Conservation (phyloP, 2,797 vertebrate species). For the Gila robusta region DNA sequence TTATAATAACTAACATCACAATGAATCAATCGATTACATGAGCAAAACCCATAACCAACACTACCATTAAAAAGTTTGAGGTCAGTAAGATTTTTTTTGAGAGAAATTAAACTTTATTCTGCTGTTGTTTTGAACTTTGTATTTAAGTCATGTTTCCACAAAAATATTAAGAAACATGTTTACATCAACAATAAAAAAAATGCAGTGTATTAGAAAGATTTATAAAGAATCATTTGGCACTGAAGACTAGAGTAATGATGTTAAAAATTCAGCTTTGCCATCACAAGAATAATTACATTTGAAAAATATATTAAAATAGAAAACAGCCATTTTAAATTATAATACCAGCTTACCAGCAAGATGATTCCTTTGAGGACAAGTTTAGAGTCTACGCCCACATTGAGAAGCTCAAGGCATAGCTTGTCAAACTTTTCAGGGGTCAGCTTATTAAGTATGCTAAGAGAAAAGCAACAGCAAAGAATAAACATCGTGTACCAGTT, state of each 20-base stretch:
- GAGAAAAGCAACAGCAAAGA: conserved; percentile 1
- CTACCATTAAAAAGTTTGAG: background rate
- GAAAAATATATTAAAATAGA: too few relatives aligned
- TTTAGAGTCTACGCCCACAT: conserved; percentile 99
- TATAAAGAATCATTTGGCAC: background rate
- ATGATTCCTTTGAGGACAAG: conserved; percentile 99
- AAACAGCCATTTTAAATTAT: background rate
- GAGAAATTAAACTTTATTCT: too few relatives aligned
- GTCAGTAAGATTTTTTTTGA: too few relatives aligned
- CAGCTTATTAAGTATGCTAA: conserved; percentile 99
- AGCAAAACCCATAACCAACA: background rate
- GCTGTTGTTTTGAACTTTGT: background rate
- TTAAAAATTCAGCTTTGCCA: background rate
- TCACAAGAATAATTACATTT: background rate
- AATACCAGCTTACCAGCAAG: conserved; percentile 91
- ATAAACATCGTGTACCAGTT: conserved; percentile 7
- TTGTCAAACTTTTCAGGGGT: conserved; percentile 99
- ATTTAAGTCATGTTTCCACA: background rate
- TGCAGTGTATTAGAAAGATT: background rate
- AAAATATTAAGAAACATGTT: background rate
- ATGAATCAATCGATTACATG: background rate
- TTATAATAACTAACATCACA: background rate
- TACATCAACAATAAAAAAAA: background rate
- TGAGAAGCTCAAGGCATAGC: conserved; percentile 99
- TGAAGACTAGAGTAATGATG: background rate